Evolutionary conservation across 2,113 vertebrate genomes (phyloP), one percentile per base, ranked within the genome.

Genomic region (Miniopterus natalensis): DNA sequence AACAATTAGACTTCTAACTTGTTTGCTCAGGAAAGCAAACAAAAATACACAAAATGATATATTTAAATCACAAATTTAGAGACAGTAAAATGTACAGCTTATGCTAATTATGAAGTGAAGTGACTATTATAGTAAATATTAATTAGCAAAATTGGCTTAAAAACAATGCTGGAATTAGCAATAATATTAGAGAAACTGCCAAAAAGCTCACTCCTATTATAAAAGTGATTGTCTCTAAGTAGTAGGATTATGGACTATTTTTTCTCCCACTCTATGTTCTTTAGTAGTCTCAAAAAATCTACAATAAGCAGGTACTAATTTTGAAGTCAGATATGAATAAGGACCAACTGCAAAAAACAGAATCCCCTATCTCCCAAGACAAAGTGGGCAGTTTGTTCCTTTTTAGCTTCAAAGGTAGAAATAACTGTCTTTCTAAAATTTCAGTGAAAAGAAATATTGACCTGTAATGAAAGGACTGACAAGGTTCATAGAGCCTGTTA

Each of bases 41-140:
- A 57, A 78, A 70, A 75, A 77, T 84, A 79, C 27, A 88, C 47
- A 95, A 97, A 96, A 73, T 47, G 80, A 61, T 87, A 11, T 59
- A 75, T 89, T 93, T 86, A 95, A 84, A 51, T 90, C n/a, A 87
- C 47, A 95, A 89, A 71, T 65, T 95, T 29, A 79, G 18, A 66
- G 27, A 5, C 84, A 81, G 14, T 78, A 87, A 92, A 47, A 80
- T 77, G 27, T 47, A 77, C 1, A 84, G 8, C 45, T 78, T 77
- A 40, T 96, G 71, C 25, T 89, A 92, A 68, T 71, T 93, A 86
- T 63, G 57, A 88, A 61, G 31, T 23, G 18, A 88, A 66, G 12
- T 83, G 29, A 79, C 25, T 88, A 49, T 42, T 78, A 40, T 18
- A 93, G 23, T 75, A 91, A 81, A 85, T 81, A 84, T 71, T 93